Percentiles rank a stretch among this genome's conserved stretches.
These are phyloP conservation scores for Antennarius striatus DNA, from an alignment of 2,113 vertebrate genomes.

Conservation along the genomic window DNA sequence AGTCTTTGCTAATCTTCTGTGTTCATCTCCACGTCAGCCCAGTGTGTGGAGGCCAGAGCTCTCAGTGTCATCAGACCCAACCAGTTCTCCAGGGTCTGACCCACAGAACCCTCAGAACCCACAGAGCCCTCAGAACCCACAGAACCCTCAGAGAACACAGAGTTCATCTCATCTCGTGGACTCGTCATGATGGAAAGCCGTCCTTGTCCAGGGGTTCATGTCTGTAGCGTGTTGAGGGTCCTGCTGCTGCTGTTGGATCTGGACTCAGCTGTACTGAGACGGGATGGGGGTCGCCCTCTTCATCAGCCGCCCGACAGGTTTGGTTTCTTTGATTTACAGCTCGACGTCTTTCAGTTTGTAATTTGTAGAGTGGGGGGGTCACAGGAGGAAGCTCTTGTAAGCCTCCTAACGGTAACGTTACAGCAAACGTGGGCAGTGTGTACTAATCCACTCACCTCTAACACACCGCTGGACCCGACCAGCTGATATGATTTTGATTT, in stretches of 20 bases:
- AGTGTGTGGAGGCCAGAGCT: constrained; percentile 44
- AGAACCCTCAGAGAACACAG: no score
- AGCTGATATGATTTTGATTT: no score
- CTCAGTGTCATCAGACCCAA: constrained; percentile 63
- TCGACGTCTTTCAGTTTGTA: constrained; percentile 45
- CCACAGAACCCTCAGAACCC: constrained; percentile 68
- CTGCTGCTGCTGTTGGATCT: constrained; percentile 49
- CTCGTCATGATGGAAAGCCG: constrained; percentile 49
- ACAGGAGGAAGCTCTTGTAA: not conserved
- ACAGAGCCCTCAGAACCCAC: constrained; percentile 24
- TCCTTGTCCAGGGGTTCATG: constrained; percentile 7
- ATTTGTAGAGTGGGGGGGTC: constrained; percentile 48
- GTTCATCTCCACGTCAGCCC: constrained; percentile 68
- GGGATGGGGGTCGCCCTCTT: constrained; percentile 49
- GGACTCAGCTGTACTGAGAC: constrained; percentile 44
- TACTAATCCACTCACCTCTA: no score
- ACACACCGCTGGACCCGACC: no score
- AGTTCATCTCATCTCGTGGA: no score
- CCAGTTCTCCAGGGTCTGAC: constrained; percentile 67
- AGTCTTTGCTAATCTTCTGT: constrained; percentile 75
- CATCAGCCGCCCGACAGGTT: constrained; percentile 55
- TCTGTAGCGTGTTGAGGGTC: not conserved
- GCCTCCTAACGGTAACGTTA: no score
- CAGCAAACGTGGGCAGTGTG: no score
- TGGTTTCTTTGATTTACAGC: constrained; percentile 64